Evolutionary conservation across 2,888 invertebrate species (phyloP).

Genomic region (Pogonocherus hispidulus): DNA sequence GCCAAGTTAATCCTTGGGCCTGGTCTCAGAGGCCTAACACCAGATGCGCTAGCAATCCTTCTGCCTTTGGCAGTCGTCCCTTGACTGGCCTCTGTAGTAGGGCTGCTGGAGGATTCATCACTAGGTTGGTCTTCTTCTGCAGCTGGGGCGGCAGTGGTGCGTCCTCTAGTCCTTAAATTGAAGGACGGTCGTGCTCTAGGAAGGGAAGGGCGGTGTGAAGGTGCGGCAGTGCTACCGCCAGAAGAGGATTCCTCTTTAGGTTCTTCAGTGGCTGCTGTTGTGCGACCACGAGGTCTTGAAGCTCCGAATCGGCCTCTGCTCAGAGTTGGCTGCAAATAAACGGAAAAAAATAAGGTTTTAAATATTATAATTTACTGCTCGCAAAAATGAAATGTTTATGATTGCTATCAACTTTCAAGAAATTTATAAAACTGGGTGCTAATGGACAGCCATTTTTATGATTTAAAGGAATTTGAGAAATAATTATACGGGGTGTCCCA

Average conservation of each 20-base stretch:
- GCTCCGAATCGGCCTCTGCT: conserved; percentile 62
- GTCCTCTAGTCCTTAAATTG: conserved; percentile 61
- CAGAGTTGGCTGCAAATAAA: conserved; percentile 54
- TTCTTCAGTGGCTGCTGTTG: conserved; percentile 67
- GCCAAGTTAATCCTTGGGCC: conserved; percentile 76
- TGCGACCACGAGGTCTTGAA: conserved; percentile 59
- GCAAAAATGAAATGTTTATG: no score
- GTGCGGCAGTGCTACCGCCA: conserved; percentile 61
- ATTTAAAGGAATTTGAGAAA: no score
- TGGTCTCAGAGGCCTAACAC: conserved; percentile 75
- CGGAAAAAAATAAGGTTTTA: no score
- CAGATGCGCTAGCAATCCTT: conserved; percentile 62
- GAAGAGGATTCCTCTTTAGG: conserved; percentile 67
- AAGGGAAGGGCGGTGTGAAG: conserved; percentile 60
- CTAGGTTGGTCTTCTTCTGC: conserved; percentile 53
- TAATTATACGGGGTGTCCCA: no score
- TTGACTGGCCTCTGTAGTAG: conserved; percentile 37
- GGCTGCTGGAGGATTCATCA: conserved; percentile 36
- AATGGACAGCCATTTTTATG: no score
- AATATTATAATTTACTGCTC: no score
- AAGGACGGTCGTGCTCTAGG: conserved; percentile 70
- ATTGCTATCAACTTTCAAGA: no score
- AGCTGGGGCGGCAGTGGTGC: conserved; percentile 61
- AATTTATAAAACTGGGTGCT: no score
- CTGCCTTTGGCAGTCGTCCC: conserved; percentile 63